Evolutionary conservation across 2,113 vertebrate genomes (phyloP), one percentile per base, ranked within the genome.

Genomic region (Mus spicilegus): DNA sequence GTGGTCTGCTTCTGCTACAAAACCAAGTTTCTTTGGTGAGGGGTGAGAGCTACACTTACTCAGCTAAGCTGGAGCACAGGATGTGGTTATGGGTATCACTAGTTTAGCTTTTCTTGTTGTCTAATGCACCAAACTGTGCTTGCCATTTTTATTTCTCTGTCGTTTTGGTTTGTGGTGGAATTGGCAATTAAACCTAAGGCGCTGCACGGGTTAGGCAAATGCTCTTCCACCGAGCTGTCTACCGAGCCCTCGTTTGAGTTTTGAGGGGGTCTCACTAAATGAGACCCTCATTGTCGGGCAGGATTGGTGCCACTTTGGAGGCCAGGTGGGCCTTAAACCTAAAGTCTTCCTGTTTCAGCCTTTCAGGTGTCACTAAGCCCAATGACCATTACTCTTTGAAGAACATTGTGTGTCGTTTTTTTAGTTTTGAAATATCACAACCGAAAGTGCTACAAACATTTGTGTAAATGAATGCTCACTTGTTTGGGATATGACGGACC

Each of bases 381-480:
- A 56, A 2, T 36, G 63, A 58, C 90, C 42, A 42, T 87, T 82
- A 56, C 8, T 16, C 46, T 82, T 75, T 75, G 58, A 87, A 92
- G 49, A 58, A 51, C 28, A 70, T 33, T 89, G 72, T 42, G 8
- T 39, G 19, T 22, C 17, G 20, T 70, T 88, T 78, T 28, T 13
- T 42, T 42, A 76, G 46, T 94, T 95, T 91, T n/a, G 84, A 39
- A 49, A 80, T 24, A 78, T 65, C 69, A 72, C 28, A 70, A 77
- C n/a, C 16, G 73, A 92, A 87, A 80, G 11, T 69, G 49, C 49
- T 75, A 24, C 8, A 75, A 89, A 46, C 36, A 36, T 89, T 92
- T 49, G 16, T 49, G 2, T 70, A 49, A 30, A 90, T 86, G 61
- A 1, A n/a, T 81, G 58, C 85, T 89, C 2, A 56, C 33, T 58